Evolutionary conservation across 2,797 vertebrate genomes (phyloP).

Genomic region (Rallus crepitans): DNA sequence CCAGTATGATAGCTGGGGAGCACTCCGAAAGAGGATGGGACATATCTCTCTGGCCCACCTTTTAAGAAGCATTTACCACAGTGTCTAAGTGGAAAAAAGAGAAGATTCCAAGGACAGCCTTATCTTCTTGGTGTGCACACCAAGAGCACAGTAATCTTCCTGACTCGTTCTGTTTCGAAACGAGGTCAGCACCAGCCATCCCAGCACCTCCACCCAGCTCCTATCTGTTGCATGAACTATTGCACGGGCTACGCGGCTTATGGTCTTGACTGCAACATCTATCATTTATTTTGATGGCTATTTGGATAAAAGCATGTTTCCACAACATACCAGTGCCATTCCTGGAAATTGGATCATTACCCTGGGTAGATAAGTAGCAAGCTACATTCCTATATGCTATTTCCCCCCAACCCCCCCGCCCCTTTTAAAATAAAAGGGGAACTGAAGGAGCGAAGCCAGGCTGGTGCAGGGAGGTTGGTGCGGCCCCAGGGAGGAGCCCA

Average conservation of each 20-base stretch:
- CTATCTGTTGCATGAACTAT: fast-evolving
- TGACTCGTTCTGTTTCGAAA: background rate
- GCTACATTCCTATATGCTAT: background rate
- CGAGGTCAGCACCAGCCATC: too few species aligned
- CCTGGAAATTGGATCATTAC: background rate
- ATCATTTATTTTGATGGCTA: background rate
- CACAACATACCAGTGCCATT: background rate
- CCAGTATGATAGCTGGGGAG: background rate
- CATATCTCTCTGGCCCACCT: background rate
- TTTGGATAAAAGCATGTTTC: background rate
- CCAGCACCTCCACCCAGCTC: background rate
- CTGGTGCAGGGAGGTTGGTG: fast-evolving
- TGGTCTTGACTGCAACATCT: background rate
- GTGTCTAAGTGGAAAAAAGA: background rate
- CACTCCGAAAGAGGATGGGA: background rate
- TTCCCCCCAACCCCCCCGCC: background rate
- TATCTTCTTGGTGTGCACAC: background rate
- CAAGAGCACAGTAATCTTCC: background rate
- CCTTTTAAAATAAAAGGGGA: background rate
- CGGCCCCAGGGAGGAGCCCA: background rate
- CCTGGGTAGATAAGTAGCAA: background rate
- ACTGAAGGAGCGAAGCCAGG: background rate
- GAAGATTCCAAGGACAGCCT: background rate
- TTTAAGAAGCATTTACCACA: background rate
- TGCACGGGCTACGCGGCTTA: background rate